Conservation (phyloP, 2,797 vertebrate genomes). For the Aotus griseimembra region DNA sequence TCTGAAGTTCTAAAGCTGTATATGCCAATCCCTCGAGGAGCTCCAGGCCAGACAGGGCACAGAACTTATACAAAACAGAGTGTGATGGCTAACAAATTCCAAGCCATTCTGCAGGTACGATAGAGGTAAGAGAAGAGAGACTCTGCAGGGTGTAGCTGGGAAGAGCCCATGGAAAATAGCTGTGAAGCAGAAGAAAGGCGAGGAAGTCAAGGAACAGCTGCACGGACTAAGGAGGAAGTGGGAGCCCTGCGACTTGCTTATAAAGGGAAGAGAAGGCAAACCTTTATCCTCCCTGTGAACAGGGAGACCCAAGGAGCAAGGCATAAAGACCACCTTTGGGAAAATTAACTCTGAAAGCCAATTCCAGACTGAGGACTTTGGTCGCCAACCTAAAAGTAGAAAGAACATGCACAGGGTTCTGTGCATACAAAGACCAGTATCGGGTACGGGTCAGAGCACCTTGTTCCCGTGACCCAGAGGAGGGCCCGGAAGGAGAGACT, state of each 20-base stretch:
- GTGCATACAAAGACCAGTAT: background rate
- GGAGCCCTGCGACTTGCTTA: accelerated
- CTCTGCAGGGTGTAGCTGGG: accelerated
- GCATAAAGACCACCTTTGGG: background rate
- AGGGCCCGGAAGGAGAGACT: background rate
- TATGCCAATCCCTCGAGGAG: background rate
- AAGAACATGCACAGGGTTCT: background rate
- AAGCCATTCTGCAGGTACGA: background rate
- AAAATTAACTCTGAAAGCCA: background rate
- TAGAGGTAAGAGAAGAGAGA: background rate
- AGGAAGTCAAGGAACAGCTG: background rate
- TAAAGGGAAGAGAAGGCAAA: background rate
- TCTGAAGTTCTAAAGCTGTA: background rate
- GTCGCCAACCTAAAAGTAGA: background rate
- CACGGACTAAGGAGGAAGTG: accelerated
- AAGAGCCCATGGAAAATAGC: background rate
- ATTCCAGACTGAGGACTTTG: background rate
- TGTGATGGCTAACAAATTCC: background rate
- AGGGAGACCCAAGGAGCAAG: background rate
- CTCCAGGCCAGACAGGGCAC: background rate
- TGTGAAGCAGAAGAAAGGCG: background rate
- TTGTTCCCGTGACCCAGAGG: background rate
- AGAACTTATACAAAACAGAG: background rate
- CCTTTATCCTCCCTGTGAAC: background rate
- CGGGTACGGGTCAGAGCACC: background rate